Base-by-base conservation (phyloP, 2,797 vertebrate genomes). In the Neosilurus hyrtlii region DNA sequence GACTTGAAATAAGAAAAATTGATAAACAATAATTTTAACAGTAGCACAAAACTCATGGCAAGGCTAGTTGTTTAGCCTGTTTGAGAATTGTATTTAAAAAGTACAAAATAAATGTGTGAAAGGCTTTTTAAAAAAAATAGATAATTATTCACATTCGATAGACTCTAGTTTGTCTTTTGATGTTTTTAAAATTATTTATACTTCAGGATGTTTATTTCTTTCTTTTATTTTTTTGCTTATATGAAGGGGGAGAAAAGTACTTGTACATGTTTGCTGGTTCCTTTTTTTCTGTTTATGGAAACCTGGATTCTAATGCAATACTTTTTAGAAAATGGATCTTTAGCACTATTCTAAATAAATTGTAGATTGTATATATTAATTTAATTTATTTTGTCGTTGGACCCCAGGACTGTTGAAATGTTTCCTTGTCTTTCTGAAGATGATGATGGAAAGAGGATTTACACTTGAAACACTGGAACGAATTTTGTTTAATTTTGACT, bases 311-410 rank as follows among this genome's bases (percentile, higher is more conserved):
- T 73, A 77, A 85, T 87, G 86, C 86, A 86, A 94, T 94, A 90
- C 94, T 57, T 74, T 74, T 54, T 61, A 76, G 57, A 61, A 43
- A 76, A 82, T 43, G 1, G 57, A 81, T 79, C 24, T 49, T 76
- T 78, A 95, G 93, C 95, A 94, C 95, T 95, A 95, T 94, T 91
- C 92, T 35, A 91, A 90, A 91, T 93, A 88, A 70, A 75, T 68
- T 43, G n/a, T 72, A 74, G 67, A 62, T 82, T 70, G 15, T 14
- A 4, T 73, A 79, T 59, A 66, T 49, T 92, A 10, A 11, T 7
- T 57, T 59, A 4, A 16, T 57, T 12, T 65, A 5, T 15, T 57
- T 37, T 43, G 57, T 24, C 22, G 9, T 35, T 65, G 90, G 90
- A 91, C 89, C 88, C 90, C 91, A 87, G 92, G 94, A 94, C 94